Evolutionary conservation across 2,888 invertebrate species (phyloP).

Genomic region (Rhingia rostrata): DNA sequence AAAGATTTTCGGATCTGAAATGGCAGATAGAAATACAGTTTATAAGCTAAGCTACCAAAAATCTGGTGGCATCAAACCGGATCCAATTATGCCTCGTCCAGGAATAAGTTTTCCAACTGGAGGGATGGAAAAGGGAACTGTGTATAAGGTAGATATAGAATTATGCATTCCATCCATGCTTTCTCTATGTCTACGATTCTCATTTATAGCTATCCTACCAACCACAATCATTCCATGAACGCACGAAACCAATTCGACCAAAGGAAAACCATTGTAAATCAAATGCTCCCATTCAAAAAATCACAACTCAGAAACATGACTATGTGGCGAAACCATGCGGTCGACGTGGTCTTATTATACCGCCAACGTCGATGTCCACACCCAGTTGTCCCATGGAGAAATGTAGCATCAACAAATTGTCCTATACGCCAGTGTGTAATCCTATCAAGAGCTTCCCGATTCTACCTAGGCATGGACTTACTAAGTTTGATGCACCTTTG

Average conservation of each 20-base stretch:
- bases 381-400: conserved; percentile 79
- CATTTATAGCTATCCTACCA: conserved; percentile 84
- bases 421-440: conserved; percentile 80
- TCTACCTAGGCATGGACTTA: conserved; percentile 79
- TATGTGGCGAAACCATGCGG: conserved; percentile 86
- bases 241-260: conserved; percentile 85
- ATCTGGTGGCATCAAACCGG: conserved; percentile 78
- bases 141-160: conserved; percentile 78
- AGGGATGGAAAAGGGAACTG: conserved; percentile 79
- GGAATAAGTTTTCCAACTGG: conserved; percentile 78
- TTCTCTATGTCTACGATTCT: background rate
- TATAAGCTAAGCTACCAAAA: conserved; percentile 81
- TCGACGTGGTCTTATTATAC: conserved; percentile 78
- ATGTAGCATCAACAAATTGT: conserved; percentile 81
- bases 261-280: conserved; percentile 86
- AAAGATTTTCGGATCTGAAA: conserved; percentile 78
- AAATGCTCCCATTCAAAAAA: conserved; percentile 87
- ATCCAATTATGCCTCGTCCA: conserved; percentile 78
- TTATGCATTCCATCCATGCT: background rate
- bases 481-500: conserved; percentile 77
- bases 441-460: conserved; percentile 77
- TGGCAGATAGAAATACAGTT: conserved; percentile 78
- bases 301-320: conserved; percentile 90
- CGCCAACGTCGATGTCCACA: conserved; percentile 77
- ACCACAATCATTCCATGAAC: conserved; percentile 84